Conservation (phyloP, 2,113 vertebrate species). For the Chlorodrepanis virens region DNA sequence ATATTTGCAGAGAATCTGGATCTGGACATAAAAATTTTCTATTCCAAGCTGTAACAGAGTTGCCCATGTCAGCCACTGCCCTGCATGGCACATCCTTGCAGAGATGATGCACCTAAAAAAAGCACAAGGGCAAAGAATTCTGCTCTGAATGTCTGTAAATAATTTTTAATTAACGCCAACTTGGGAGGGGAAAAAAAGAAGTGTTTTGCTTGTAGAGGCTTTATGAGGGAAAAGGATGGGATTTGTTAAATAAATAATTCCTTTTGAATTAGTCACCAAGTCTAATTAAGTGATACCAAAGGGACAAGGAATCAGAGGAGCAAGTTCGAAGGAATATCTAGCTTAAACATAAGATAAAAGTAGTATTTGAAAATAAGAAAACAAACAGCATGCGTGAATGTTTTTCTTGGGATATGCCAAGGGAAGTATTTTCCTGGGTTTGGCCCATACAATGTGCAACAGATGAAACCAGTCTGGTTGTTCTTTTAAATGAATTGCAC, state of each 20-base stretch:
- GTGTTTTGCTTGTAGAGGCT: not conserved
- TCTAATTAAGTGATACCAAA: slow-evolving; percentile 43
- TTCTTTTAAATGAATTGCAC: slow-evolving; percentile 36
- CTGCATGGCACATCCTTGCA: not conserved
- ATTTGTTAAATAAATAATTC: slow-evolving; percentile 51
- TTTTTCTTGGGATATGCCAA: slow-evolving; percentile 46
- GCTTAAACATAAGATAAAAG: slow-evolving; percentile 42
- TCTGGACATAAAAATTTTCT: not conserved
- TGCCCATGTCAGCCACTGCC: not conserved
- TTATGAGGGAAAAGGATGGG: not conserved
- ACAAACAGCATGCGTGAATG: slow-evolving; percentile 17
- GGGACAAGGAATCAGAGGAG: not conserved
- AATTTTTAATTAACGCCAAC: not conserved
- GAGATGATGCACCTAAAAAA: not conserved
- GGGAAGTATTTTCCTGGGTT: slow-evolving; percentile 54
- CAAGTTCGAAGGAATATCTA: slow-evolving; percentile 12
- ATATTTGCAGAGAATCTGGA: not conserved
- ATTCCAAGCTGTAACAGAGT: not conserved
- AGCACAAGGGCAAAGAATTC: not conserved
- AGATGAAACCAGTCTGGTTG: slow-evolving; percentile 46
- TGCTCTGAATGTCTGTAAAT: not conserved
- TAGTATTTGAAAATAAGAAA: slow-evolving; percentile 25
- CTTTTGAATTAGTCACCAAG: slow-evolving; percentile 42
- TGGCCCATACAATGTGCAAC: slow-evolving; percentile 14
- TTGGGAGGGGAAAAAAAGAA: not conserved